Evolutionary conservation across 64 coral and sea anemone genomes (phyloP).

Genomic region (Catalaphyllia jardinei): DNA sequence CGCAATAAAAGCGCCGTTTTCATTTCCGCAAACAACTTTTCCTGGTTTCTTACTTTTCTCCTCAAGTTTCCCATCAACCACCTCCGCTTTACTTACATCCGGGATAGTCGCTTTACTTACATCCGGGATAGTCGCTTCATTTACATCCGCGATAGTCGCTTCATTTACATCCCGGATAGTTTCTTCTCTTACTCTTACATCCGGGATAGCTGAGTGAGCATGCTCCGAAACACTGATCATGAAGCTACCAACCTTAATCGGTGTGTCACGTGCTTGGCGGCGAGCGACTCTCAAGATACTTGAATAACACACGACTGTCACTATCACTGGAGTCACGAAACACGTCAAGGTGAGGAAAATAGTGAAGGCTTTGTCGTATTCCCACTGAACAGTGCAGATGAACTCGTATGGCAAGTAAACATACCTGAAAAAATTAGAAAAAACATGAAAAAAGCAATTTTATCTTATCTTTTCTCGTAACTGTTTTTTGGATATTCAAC

Average conservation of each 20-base stretch:
- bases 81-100: neutral
- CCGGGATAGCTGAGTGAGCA: neutral
- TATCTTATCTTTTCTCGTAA: too few relatives aligned
- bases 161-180: too few relatives aligned
- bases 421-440: slow-evolving; percentile 8
- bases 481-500: too few relatives aligned
- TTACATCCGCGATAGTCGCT: too few relatives aligned
- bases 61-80: neutral
- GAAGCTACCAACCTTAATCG: neutral
- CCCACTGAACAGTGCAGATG: slow-evolving; percentile 79
- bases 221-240: neutral
- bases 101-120: neutral
- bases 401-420: slow-evolving; percentile 66
- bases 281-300: slow-evolving; percentile 38
- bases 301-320: slow-evolving; percentile 60
- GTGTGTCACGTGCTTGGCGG: slow-evolving; percentile 5
- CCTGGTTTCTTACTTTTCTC: neutral
- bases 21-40: neutral
- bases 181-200: too few relatives aligned
- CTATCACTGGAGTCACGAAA: slow-evolving; percentile 44
- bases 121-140: too few relatives aligned
- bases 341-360: slow-evolving; percentile 46
- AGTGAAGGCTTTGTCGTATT: slow-evolving; percentile 36
- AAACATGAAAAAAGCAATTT: neutral
- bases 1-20: neutral